These are phyloP conservation scores for Hemibagrus wyckioides DNA, from an alignment of 2,113 vertebrate species.

Conservation along the genomic window DNA sequence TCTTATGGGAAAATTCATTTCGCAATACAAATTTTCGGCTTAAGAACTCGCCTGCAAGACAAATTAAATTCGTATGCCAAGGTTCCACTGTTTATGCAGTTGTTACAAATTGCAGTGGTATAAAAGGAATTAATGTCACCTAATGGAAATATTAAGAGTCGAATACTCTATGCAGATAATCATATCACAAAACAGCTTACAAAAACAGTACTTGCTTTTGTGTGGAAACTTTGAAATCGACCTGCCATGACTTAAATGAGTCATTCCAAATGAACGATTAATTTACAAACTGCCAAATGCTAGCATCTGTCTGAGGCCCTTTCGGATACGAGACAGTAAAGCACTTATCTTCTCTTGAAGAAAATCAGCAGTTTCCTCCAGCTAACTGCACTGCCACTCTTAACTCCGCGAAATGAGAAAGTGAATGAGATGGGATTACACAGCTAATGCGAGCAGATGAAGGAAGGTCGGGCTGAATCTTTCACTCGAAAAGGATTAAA, in stretches of 20 bases:
- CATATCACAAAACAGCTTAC: background rate
- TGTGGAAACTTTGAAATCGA: background rate
- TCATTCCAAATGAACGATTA: background rate
- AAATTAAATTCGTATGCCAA: no score
- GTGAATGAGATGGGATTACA: slow-evolving; percentile 81
- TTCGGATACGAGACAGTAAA: slow-evolving; percentile 20
- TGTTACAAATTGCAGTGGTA: background rate
- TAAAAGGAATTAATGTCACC: background rate
- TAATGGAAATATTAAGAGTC: background rate
- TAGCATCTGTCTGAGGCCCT: slow-evolving; percentile 13
- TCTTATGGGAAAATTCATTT: no score
- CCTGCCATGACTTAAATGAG: background rate
- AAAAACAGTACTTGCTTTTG: background rate
- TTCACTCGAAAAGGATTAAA: slow-evolving; percentile 78
- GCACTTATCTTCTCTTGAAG: slow-evolving; percentile 59
- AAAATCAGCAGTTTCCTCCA: slow-evolving; percentile 56
- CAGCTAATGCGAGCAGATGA: slow-evolving; percentile 81
- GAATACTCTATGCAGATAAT: background rate
- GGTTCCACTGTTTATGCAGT: background rate
- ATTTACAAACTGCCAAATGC: background rate
- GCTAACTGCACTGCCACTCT: slow-evolving; percentile 62
- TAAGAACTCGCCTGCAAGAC: no score
- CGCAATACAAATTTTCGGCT: no score
- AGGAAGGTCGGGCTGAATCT: slow-evolving; percentile 76
- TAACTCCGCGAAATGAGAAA: slow-evolving; percentile 75